Base-by-base conservation (phyloP, 2,888 invertebrate species). In the Aproaerema taeniolella region DNA sequence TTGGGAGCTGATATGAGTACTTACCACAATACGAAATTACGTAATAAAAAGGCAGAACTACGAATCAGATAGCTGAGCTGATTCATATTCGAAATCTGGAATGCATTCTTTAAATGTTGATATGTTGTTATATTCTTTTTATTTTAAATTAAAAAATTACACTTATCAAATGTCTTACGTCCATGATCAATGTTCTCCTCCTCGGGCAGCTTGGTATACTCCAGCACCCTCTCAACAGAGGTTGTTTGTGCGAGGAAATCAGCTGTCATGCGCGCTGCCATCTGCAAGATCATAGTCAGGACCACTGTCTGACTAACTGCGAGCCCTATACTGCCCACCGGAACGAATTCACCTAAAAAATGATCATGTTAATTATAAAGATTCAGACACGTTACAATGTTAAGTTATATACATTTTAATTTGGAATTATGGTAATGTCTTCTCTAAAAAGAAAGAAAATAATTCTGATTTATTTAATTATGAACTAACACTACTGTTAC, bases 261-360 rank as follows among this genome's bases (percentile, higher is more conserved):
- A 0, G 95, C 93, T 8, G 93, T 93, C 63, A 94, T 94, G 11
- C 95, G 81, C 62, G 96, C 93, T 0, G 94, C 94, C 93, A 95
- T 95, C 55, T 90, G 89, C 43, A 89, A 62, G 68, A 92, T 69
- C 58, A 90, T 89, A 1, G 90, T 89, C 31, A 91, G 62, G 1
- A 87, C 75, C 67, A 90, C 86, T 1, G 91, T 87, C 69, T 91
- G 91, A 31, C 90, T 90, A 31, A 91, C 90, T 0, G 91, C 91
- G 38, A 91, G 65, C 11, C 91, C 91, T 12, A 91, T 90, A 55
- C 89, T 87, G 13, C 90, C 91, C 35, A 89, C 89, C 6, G 78
- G 64, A 16, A 85, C 67, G 1, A 64, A 1, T 1, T 53, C 53
- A 35, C 60, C 85, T 85, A 39, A 2, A 41, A 6, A 26, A 20